Evolutionary conservation across 64 coral and sea anemone genomes (phyloP).

Genomic region (Pocillopora damicornis): DNA sequence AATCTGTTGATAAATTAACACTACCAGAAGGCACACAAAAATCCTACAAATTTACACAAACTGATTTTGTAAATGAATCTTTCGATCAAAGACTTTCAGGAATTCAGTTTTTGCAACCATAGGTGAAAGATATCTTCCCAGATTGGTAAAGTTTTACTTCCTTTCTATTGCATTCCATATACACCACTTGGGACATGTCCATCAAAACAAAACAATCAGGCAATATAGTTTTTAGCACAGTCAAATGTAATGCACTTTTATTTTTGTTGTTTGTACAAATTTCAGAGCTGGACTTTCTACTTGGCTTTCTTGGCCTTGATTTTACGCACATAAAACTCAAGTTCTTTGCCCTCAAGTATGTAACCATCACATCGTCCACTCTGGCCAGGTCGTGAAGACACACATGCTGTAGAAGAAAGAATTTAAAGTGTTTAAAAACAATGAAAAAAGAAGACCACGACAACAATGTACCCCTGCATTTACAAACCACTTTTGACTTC

Average conservation of each 20-base stretch:
- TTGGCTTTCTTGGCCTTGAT: conserved; percentile 99
- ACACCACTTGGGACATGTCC: too few species aligned
- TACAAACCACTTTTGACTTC: too few species aligned
- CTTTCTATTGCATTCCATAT: too few species aligned
- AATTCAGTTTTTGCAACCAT: too few species aligned
- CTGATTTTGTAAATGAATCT: too few species aligned
- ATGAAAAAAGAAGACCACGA: not conserved
- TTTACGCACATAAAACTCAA: conserved; percentile 91
- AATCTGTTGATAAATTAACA: too few species aligned
- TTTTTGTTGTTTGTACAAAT: conserved; percentile 44
- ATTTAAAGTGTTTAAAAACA: not conserved
- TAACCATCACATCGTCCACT: conserved; percentile 99
- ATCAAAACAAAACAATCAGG: not conserved
- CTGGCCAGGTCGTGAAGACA: conserved; percentile 90
- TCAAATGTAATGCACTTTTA: conserved; percentile 30
- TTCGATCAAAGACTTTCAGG: too few species aligned
- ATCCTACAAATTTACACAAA: too few species aligned
- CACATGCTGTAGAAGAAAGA: conserved; percentile 65
- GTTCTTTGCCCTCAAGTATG: conserved; percentile 97
- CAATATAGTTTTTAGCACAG: not conserved
- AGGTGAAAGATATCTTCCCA: too few species aligned
- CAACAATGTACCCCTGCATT: too few species aligned
- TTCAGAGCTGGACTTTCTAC: conserved; percentile 42
- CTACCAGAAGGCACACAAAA: too few species aligned
- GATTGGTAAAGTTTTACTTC: too few species aligned